Evolutionary conservation across 1,140 invertebrate genomes (phyloP).

Genomic region (Condylostylus longicornis): DNA sequence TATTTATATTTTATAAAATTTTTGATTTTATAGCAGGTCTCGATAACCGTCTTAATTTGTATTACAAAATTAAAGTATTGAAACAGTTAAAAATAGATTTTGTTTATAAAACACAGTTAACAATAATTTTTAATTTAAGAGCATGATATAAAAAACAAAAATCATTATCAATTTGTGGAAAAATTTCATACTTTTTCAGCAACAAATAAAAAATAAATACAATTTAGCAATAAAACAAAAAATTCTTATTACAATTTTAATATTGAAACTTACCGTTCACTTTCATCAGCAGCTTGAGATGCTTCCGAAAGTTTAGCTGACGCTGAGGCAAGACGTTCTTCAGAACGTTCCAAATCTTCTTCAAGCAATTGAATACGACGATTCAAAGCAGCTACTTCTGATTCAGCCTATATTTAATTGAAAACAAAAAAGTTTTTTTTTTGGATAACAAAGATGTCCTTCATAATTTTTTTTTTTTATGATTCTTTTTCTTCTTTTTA

Average conservation of each 20-base stretch:
- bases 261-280: slow-evolving; percentile 77
- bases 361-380: slow-evolving; percentile 96
- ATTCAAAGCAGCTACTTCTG: slow-evolving; percentile 94
- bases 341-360: slow-evolving; percentile 96
- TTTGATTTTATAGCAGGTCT: too few relatives aligned
- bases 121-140: too few relatives aligned
- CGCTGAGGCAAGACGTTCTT: slow-evolving; percentile 90
- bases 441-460: background rate
- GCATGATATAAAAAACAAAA: too few relatives aligned
- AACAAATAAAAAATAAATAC: too few relatives aligned
- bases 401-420: slow-evolving; percentile 81
- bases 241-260: slow-evolving; percentile 9
- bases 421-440: too few relatives aligned
- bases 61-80: too few relatives aligned
- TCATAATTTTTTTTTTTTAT: background rate
- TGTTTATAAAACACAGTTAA: too few relatives aligned
- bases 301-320: slow-evolving; percentile 96
- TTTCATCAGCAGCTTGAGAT: slow-evolving; percentile 97
- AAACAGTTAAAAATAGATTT: too few relatives aligned
- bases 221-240: slow-evolving; percentile 10
- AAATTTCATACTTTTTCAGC: too few relatives aligned
- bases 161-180: too few relatives aligned
- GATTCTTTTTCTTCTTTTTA: background rate
- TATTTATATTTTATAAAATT: too few relatives aligned
- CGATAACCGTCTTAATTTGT: too few relatives aligned